Conservation (phyloP, 2,797 vertebrate genomes). For the Gallinago nigripennis region DNA sequence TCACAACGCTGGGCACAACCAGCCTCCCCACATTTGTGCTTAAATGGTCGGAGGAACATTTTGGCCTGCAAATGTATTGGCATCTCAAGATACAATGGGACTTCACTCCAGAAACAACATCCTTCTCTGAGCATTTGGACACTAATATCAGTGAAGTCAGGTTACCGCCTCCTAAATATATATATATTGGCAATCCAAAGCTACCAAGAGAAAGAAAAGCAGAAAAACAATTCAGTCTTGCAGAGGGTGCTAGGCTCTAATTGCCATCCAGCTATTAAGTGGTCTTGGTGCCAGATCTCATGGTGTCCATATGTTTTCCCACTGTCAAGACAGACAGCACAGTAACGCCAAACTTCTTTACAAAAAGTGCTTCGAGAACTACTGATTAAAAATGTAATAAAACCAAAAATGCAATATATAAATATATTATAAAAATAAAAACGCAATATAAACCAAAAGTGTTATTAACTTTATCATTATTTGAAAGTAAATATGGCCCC, state of each 20-base stretch:
- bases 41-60: background rate
- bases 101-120: background rate
- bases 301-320: constrained; percentile 1
- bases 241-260: background rate
- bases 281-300: background rate
- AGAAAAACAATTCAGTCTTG: background rate
- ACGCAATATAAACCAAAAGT: background rate
- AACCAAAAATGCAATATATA: too few relatives aligned
- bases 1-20: background rate
- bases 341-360: background rate
- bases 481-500: background rate
- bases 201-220: background rate
- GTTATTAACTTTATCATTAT: background rate
- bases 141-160: background rate
- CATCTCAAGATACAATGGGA: background rate
- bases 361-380: background rate
- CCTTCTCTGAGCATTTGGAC: background rate
- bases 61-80: background rate
- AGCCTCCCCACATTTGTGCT: background rate
- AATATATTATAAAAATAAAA: background rate
- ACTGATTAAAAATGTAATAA: background rate
- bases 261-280: constrained; percentile 3
- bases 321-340: background rate
- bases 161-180: background rate
- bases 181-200: background rate